Conservation (phyloP, 2,113 vertebrate species). For the Bufo bufo region DNA sequence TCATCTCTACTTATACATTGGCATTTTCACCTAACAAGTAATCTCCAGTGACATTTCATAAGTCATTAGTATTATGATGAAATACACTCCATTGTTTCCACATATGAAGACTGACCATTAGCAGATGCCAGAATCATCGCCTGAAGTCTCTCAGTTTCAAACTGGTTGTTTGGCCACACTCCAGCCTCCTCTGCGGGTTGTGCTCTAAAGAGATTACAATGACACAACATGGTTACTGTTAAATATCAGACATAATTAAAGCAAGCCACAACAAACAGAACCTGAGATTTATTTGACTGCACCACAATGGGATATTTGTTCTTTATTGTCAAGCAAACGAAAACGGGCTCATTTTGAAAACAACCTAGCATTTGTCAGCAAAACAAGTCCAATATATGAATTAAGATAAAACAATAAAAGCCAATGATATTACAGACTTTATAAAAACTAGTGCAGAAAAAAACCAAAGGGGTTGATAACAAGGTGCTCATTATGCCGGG, state of each 20-base stretch:
- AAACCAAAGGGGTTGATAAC: background rate
- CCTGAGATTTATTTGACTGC: background rate
- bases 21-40: too few relatives aligned
- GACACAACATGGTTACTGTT: slow-evolving; percentile 32
- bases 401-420: background rate
- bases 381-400: background rate
- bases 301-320: slow-evolving; percentile 28
- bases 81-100: background rate
- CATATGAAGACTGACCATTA: slow-evolving; percentile 79
- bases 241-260: slow-evolving; percentile 27
- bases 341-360: background rate
- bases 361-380: background rate
- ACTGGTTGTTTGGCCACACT: slow-evolving; percentile 96
- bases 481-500: background rate
- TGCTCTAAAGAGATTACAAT: slow-evolving; percentile 69
- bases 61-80: background rate
- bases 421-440: background rate
- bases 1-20: too few relatives aligned
- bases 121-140: slow-evolving; percentile 95
- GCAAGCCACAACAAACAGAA: slow-evolving; percentile 16
- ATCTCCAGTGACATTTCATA: background rate
- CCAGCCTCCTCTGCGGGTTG: slow-evolving; percentile 90
- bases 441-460: background rate
- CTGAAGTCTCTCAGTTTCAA: slow-evolving; percentile 95
- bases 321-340: background rate